These are phyloP conservation scores for Cyrtodaria siliqua DNA, from an alignment of 2,888 invertebrate species.

Conservation along the genomic window DNA sequence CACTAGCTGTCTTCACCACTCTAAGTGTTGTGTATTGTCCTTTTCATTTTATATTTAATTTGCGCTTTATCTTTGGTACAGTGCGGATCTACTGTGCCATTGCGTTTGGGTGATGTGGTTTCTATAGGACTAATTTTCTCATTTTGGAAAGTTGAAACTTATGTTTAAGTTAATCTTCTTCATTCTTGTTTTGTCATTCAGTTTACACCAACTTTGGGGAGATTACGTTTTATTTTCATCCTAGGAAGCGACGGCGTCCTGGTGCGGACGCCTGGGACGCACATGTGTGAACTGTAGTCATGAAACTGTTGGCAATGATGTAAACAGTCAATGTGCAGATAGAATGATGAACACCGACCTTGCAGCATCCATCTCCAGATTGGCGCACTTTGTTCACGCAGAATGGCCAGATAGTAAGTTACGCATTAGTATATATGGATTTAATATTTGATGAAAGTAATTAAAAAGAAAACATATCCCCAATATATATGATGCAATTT, in stretches of 20 bases:
- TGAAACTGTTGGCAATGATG: constrained; percentile 1
- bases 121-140: too few relatives aligned
- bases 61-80: too few relatives aligned
- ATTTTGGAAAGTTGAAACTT: too few relatives aligned
- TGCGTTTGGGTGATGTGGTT: too few relatives aligned
- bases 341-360: constrained; percentile 55
- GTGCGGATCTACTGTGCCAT: too few relatives aligned
- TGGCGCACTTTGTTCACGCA: constrained; percentile 59
- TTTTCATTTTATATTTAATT: too few relatives aligned
- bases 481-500: too few relatives aligned
- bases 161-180: too few relatives aligned
- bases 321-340: constrained; percentile 46
- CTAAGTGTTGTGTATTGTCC: too few relatives aligned
- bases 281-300: constrained; percentile 45
- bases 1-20: too few relatives aligned
- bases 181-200: background rate
- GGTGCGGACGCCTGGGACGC: constrained; percentile 54
- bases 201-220: constrained; percentile 54
- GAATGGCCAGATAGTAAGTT: constrained; percentile 67
- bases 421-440: background rate
- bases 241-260: constrained; percentile 35
- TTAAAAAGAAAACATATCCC: too few relatives aligned
- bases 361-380: constrained; percentile 53
- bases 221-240: constrained; percentile 47
- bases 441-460: too few relatives aligned